These are phyloP conservation scores for Oligia strigilis DNA, from an alignment of 2,888 invertebrate genomes.

Conservation along the genomic window DNA sequence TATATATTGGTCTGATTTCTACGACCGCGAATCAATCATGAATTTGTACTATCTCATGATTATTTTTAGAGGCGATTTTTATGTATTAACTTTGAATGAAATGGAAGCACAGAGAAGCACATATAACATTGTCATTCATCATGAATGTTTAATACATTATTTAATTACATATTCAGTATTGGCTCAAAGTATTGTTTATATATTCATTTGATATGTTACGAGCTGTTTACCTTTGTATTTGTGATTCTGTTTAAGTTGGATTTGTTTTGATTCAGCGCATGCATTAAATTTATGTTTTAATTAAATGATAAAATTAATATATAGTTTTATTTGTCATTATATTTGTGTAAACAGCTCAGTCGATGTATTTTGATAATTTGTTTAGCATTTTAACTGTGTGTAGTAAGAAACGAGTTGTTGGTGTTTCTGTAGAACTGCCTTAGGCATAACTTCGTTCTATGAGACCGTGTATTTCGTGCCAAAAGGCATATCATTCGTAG, in stretches of 20 bases:
- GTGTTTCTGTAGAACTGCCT: conserved; percentile 26
- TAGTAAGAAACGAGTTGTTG: conserved; percentile 15
- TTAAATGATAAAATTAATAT: conserved; percentile 58
- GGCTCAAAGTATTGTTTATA: conserved; percentile 86
- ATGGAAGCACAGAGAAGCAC: conserved; percentile 57
- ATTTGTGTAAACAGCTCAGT: conserved; percentile 63
- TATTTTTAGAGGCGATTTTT: conserved; percentile 69
- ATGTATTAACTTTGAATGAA: conserved; percentile 62
- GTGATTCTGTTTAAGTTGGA: conserved; percentile 51
- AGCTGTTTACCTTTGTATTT: conserved; percentile 64
- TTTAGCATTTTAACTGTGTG: conserved; percentile 61
- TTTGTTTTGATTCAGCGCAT: conserved; percentile 63
- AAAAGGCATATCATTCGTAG: conserved; percentile 21
- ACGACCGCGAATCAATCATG: conserved; percentile 56
- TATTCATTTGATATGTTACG: conserved; percentile 61
- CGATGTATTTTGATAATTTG: conserved; percentile 51
- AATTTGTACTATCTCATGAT: conserved; percentile 64
- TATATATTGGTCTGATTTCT: conserved; percentile 59
- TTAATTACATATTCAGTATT: conserved; percentile 82
- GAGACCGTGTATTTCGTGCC: conserved; percentile 13
- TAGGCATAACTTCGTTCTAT: conserved; percentile 20
- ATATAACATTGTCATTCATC: conserved; percentile 51
- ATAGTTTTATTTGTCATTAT: conserved; percentile 62
- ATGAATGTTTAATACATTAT: conserved; percentile 53
- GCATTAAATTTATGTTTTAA: conserved; percentile 63